Evolutionary conservation across 2,888 invertebrate species (phyloP).

Genomic region (Stenodera caucasica): DNA sequence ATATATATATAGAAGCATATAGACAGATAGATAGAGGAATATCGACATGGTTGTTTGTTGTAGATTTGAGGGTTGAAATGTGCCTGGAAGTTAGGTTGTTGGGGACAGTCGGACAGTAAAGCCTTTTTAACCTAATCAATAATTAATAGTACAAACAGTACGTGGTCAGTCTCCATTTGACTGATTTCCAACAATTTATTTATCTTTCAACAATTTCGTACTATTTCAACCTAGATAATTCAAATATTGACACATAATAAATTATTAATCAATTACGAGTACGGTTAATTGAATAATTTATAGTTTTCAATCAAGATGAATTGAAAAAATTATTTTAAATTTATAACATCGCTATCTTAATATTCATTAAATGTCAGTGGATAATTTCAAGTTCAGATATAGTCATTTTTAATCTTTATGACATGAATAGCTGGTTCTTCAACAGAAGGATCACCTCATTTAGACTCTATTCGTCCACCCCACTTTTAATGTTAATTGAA

Average conservation of each 20-base stretch:
- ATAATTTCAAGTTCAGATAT: slow-evolving; percentile 53
- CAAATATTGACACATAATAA: slow-evolving; percentile 12
- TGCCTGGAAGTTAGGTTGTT: slow-evolving; percentile 29
- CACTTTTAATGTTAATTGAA: slow-evolving; percentile 53
- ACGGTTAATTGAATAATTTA: slow-evolving; percentile 4
- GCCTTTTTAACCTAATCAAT: slow-evolving; percentile 43
- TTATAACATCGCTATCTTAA: slow-evolving; percentile 39
- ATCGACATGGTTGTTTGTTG: slow-evolving; percentile 37
- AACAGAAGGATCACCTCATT: slow-evolving; percentile 52
- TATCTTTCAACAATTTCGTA: slow-evolving; percentile 13
- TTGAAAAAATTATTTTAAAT: slow-evolving; percentile 30
- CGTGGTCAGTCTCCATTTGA: slow-evolving; percentile 18
- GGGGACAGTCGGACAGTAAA: slow-evolving; percentile 29
- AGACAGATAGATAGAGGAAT: slow-evolving; percentile 24
- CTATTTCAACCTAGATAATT: slow-evolving; percentile 10
- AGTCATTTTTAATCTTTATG: slow-evolving; percentile 55
- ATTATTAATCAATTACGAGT: slow-evolving; percentile 6
- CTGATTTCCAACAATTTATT: slow-evolving; percentile 15
- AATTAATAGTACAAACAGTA: slow-evolving; percentile 36
- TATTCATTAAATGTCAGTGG: slow-evolving; percentile 57
- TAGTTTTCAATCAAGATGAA: slow-evolving; percentile 13
- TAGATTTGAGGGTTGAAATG: slow-evolving; percentile 39
- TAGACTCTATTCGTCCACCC: slow-evolving; percentile 43
- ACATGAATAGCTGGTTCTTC: slow-evolving; percentile 53
- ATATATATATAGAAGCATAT: too few species aligned